phyloP scores from a whole-genome alignment of 2,113 vertebrate species.

The Kryptolebias marmoratus region DNA sequence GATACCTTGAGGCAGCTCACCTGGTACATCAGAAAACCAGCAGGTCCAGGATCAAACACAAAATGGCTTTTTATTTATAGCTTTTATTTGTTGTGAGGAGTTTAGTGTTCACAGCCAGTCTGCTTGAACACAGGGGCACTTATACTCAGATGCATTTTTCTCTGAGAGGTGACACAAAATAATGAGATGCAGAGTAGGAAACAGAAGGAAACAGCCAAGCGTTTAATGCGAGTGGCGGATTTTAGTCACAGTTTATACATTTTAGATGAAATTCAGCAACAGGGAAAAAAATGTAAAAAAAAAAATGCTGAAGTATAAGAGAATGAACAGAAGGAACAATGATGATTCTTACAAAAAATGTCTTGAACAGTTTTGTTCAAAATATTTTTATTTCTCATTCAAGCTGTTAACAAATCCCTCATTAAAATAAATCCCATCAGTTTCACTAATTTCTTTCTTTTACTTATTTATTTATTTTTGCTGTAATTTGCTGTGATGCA shows the following conservation, averaged over 20 bases:
- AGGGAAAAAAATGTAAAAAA: background rate
- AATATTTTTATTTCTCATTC: too few species aligned
- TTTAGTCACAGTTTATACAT: background rate
- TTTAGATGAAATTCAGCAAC: background rate
- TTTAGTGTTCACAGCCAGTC: background rate
- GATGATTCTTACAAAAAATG: background rate
- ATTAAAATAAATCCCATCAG: background rate
- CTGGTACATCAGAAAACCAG: background rate
- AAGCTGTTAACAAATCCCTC: too few species aligned
- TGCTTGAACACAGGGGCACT: background rate
- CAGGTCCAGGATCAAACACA: background rate
- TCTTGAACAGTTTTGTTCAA: too few species aligned
- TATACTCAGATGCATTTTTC: background rate
- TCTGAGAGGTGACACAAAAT: constrained; percentile 1
- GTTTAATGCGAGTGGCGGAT: background rate
- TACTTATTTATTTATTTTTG: background rate
- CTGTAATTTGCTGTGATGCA: constrained; percentile 9
- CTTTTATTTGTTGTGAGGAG: background rate
- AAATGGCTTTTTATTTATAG: background rate
- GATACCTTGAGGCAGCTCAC: background rate
- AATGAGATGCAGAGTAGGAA: background rate
- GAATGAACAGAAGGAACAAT: too few species aligned
- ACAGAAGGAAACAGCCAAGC: background rate
- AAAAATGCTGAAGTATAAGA: background rate
- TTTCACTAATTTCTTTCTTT: background rate